phyloP scores from a whole-genome alignment of 2,113 vertebrate species.

The Sylvia atricapilla region DNA sequence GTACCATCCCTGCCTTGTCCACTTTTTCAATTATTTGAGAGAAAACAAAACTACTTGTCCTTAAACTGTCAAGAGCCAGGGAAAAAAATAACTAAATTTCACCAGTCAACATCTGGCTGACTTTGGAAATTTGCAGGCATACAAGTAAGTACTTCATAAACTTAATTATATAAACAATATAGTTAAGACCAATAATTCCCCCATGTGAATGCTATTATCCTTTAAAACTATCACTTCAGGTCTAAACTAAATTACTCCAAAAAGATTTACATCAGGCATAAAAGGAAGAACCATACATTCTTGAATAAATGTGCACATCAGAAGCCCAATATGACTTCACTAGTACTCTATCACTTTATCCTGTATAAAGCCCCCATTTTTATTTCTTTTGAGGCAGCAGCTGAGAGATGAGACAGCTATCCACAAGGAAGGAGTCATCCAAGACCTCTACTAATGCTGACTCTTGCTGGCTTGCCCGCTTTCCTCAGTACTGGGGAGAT shows the following conservation, averaged over 20 bases:
- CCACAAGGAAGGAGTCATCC: neutral
- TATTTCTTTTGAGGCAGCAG: neutral
- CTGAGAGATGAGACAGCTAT: neutral
- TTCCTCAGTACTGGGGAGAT: neutral
- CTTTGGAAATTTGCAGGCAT: neutral
- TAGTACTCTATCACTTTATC: neutral
- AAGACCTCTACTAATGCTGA: neutral
- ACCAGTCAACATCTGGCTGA: slow-evolving; percentile 3
- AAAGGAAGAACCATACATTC: neutral
- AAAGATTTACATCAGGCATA: neutral
- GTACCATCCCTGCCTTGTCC: neutral
- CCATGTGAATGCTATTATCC: neutral
- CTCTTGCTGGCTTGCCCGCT: neutral
- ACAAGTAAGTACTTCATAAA: slow-evolving; percentile 23
- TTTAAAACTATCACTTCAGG: neutral
- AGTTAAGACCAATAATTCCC: neutral
- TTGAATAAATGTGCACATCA: neutral
- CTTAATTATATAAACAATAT: neutral
- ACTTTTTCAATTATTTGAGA: neutral
- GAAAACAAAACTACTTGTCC: slow-evolving; percentile 8
- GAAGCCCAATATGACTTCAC: neutral
- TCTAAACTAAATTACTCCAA: neutral
- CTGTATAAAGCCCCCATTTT: neutral
- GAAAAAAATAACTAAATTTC: neutral
- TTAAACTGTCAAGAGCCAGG: neutral